Conservation (phyloP, 2,888 invertebrate genomes). For the Drosophila mayaguana region DNA sequence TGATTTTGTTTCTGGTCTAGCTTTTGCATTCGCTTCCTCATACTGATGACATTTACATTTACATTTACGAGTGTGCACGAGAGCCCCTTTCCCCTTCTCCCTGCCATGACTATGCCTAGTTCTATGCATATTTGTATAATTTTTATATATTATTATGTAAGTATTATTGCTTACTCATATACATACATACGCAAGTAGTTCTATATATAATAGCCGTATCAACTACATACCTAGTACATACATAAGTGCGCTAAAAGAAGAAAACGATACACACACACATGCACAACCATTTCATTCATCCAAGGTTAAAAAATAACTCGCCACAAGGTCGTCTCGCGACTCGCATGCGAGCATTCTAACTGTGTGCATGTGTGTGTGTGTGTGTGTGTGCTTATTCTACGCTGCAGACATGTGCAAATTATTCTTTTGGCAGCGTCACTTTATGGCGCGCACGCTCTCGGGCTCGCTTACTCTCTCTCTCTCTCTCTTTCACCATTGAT, state of each 20-base stretch:
- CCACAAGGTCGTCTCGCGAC: slow-evolving; percentile 83
- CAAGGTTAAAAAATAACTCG: slow-evolving; percentile 85
- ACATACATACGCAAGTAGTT: slow-evolving; percentile 24
- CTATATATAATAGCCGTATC: slow-evolving; percentile 45
- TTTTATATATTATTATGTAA: slow-evolving; percentile 54
- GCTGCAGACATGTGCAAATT: slow-evolving; percentile 66
- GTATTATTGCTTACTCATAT: slow-evolving; percentile 65
- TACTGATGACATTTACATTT: slow-evolving; percentile 35
- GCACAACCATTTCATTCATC: slow-evolving; percentile 65
- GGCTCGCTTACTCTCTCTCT: neutral
- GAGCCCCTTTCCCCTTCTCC: neutral
- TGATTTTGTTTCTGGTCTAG: slow-evolving; percentile 31
- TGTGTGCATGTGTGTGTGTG: slow-evolving; percentile 14
- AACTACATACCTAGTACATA: slow-evolving; percentile 38
- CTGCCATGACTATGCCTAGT: slow-evolving; percentile 19
- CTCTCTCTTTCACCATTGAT: slow-evolving; percentile 1
- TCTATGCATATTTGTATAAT: slow-evolving; percentile 59
- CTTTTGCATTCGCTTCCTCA: slow-evolving; percentile 62
- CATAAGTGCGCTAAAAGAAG: slow-evolving; percentile 31
- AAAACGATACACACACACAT: slow-evolving; percentile 19
- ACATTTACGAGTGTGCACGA: slow-evolving; percentile 24
- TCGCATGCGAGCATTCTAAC: slow-evolving; percentile 56
- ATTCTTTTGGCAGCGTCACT: slow-evolving; percentile 48
- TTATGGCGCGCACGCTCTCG: slow-evolving; percentile 2
- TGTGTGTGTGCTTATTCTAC: slow-evolving; percentile 43